These are phyloP conservation scores for Phrynosoma blainvillii DNA, from an alignment of 2,113 vertebrate species.

Conservation along the genomic window DNA sequence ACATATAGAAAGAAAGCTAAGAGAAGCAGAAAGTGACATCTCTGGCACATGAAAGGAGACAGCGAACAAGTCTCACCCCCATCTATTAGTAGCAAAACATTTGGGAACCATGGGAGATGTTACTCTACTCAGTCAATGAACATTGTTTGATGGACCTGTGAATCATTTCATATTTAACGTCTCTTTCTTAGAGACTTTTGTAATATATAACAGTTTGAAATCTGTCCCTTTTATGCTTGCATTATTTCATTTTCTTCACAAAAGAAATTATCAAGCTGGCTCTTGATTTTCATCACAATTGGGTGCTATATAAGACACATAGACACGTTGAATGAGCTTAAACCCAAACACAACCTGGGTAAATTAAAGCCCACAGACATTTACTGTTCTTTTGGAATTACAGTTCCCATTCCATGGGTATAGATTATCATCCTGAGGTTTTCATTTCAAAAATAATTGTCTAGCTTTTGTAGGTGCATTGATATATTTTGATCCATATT, in stretches of 20 bases:
- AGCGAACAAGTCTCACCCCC: no score
- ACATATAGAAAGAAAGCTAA: background rate
- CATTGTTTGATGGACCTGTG: conserved; percentile 37
- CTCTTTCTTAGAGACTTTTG: conserved; percentile 4
- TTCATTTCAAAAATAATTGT: background rate
- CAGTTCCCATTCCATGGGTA: background rate
- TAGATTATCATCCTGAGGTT: background rate
- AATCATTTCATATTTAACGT: conserved; percentile 23
- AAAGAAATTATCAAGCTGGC: conserved; percentile 63
- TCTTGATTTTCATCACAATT: conserved; percentile 54
- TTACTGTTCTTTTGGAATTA: background rate
- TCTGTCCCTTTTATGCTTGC: conserved; percentile 22
- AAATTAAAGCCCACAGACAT: background rate
- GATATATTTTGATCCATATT: background rate
- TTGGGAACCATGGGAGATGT: background rate
- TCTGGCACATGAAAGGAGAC: background rate
- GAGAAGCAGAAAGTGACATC: background rate
- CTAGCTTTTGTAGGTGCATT: no score
- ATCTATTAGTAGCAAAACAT: background rate
- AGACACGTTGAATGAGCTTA: conserved; percentile 6
- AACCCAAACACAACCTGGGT: conserved; percentile 10
- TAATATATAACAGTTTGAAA: conserved; percentile 14
- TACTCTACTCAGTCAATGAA: background rate
- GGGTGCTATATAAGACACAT: conserved; percentile 52
- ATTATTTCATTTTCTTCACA: conserved; percentile 25